These are phyloP conservation scores for Scolopax mira DNA, from an alignment of 2,113 vertebrate species.

Conservation along the genomic window DNA sequence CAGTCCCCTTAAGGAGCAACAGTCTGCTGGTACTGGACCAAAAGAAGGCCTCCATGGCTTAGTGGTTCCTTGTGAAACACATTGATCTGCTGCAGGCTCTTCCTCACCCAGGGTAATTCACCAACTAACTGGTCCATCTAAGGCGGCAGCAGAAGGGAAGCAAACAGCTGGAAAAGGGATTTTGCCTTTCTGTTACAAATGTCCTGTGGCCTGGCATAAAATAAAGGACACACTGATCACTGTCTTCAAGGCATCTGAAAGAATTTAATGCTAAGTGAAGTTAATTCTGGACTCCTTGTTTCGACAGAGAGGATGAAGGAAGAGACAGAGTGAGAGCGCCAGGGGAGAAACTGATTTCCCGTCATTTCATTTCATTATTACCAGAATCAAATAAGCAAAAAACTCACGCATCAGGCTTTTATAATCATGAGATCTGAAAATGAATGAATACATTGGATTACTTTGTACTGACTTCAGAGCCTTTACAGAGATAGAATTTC, in stretches of 20 bases:
- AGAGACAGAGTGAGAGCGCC: not conserved
- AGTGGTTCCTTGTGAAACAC: not conserved
- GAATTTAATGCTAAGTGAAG: slow-evolving; percentile 33
- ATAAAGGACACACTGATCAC: not conserved
- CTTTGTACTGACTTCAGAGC: slow-evolving; percentile 41
- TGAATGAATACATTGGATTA: slow-evolving; percentile 42
- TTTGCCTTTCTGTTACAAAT: not conserved
- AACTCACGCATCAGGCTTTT: slow-evolving; percentile 56
- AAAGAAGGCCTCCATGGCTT: not conserved
- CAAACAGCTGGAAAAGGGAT: not conserved
- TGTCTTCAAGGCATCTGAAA: not conserved
- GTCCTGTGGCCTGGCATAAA: not conserved
- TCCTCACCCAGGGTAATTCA: not conserved
- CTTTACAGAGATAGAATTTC: slow-evolving; percentile 24
- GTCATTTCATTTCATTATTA: slow-evolving; percentile 55
- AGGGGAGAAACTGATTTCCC: slow-evolving; percentile 49
- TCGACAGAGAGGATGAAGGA: slow-evolving; percentile 7
- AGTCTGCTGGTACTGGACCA: not conserved
- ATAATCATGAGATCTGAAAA: slow-evolving; percentile 46
- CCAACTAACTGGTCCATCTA: not conserved
- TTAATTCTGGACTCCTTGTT: slow-evolving; percentile 25
- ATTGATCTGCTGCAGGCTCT: not conserved
- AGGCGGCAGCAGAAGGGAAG: not conserved
- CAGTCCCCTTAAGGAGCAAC: not conserved
- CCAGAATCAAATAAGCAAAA: slow-evolving; percentile 62